A percentile compares a stretch with the other conserved stretches of the same genome.
Evolutionary conservation across 2,113 vertebrate species (phyloP).

Genomic region (Columbina picui): DNA sequence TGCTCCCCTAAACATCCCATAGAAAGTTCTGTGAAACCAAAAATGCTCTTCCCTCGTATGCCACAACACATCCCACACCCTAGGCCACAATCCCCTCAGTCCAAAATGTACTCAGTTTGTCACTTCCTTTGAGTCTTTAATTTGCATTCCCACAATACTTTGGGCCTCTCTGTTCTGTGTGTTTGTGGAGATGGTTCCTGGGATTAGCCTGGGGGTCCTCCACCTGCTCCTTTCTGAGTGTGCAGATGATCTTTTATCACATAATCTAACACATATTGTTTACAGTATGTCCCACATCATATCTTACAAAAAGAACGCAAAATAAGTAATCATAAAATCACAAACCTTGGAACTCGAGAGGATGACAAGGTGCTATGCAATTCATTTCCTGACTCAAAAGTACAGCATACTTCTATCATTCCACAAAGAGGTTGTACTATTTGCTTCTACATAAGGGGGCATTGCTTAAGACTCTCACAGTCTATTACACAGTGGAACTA

Average conservation of each 20-base stretch:
- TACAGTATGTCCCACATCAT: not conserved
- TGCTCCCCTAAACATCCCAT: not conserved
- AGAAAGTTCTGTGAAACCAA: not conserved
- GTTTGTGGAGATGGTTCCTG: not conserved
- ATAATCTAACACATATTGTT: not conserved
- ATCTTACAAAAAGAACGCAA: not conserved
- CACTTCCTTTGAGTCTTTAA: not conserved
- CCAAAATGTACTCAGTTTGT: not conserved
- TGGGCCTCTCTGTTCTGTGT: not conserved
- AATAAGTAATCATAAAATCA: not conserved
- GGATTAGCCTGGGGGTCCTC: fast-evolving
- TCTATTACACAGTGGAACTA: not conserved
- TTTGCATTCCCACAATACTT: not conserved
- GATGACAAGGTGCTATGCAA: not conserved
- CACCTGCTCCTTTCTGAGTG: not conserved
- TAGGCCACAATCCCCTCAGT: fast-evolving
- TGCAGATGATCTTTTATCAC: not conserved
- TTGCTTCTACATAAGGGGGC: not conserved
- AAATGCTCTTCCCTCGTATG: not conserved
- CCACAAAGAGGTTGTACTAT: not conserved
- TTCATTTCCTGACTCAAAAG: not conserved
- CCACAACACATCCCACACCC: fast-evolving
- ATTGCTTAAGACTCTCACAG: not conserved
- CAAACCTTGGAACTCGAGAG: not conserved
- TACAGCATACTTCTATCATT: not conserved